These are phyloP conservation scores for Acronicta aceris DNA, from an alignment of 2,888 invertebrate genomes.

Conservation along the genomic window DNA sequence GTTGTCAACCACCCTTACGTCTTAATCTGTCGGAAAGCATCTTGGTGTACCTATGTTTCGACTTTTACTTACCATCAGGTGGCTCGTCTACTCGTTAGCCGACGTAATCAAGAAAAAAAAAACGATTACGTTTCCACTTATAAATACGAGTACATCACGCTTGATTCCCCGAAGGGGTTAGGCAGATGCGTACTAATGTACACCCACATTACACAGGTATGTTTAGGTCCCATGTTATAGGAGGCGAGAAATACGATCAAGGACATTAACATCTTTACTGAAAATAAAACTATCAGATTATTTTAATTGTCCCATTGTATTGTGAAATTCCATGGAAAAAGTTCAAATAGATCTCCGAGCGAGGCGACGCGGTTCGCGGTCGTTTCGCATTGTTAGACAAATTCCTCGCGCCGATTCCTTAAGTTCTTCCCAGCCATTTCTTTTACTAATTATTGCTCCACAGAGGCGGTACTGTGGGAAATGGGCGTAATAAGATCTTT, in stretches of 20 bases:
- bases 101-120: not conserved
- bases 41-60: too few species aligned
- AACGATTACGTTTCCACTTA: not conserved
- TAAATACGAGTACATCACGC: too few species aligned
- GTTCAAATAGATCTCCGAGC: constrained; percentile 44
- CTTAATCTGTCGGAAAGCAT: too few species aligned
- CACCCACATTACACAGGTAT: too few species aligned
- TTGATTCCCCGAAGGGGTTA: too few species aligned
- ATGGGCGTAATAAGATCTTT: constrained; percentile 83
- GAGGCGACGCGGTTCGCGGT: constrained; percentile 8
- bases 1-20: too few species aligned
- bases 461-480: constrained; percentile 73
- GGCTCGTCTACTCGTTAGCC: too few species aligned
- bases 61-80: too few species aligned
- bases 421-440: constrained; percentile 66
- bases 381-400: constrained; percentile 51
- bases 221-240: too few species aligned
- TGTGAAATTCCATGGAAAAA: constrained; percentile 37
- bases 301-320: constrained; percentile 38
- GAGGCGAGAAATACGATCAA: too few species aligned
- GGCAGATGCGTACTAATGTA: too few species aligned
- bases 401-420: constrained; percentile 45
- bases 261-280: not conserved
- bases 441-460: constrained; percentile 79
- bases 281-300: constrained; percentile 39